Conservation (phyloP, 1,140 invertebrate species). For the Dinoponera quadriceps region DNA sequence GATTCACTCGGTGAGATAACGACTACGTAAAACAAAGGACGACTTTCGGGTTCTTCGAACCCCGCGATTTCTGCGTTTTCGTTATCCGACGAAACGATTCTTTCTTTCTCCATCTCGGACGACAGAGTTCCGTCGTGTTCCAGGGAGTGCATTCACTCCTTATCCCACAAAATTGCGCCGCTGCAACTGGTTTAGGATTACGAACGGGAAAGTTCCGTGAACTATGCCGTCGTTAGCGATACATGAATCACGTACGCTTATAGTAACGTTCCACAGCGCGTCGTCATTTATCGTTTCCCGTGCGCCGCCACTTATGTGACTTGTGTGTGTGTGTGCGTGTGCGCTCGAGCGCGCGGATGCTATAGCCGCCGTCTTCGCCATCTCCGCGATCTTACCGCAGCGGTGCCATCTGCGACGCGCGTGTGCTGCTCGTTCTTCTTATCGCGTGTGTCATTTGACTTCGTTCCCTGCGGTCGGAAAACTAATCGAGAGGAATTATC, state of each 20-base stretch:
- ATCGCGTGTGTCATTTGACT: slow-evolving; percentile 2
- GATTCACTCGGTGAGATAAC: no score
- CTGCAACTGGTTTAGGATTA: slow-evolving; percentile 28
- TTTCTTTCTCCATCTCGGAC: no score
- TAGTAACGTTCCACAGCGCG: slow-evolving; percentile 27
- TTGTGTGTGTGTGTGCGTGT: no score
- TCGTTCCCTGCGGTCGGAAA: not conserved
- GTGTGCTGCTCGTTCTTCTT: slow-evolving; percentile 23
- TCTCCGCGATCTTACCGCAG: slow-evolving; percentile 16
- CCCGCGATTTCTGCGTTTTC: no score
- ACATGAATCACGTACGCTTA: slow-evolving; percentile 38
- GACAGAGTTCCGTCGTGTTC: not conserved
- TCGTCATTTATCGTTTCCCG: slow-evolving; percentile 20
- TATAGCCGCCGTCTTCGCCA: slow-evolving; percentile 19
- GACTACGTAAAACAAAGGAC: no score
- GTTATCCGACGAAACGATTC: no score
- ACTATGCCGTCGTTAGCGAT: slow-evolving; percentile 54
- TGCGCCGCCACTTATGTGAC: not conserved
- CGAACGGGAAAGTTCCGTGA: slow-evolving; percentile 45
- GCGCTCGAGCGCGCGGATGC: not conserved
- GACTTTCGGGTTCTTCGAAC: no score
- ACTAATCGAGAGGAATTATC: no score
- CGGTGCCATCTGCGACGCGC: not conserved
- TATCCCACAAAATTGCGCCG: slow-evolving; percentile 35
- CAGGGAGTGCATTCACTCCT: slow-evolving; percentile 40